Percentiles rank a stretch among this genome's conserved stretches.
Conservation (phyloP, 2,797 vertebrate species). For the Sebastes steindachneri region DNA sequence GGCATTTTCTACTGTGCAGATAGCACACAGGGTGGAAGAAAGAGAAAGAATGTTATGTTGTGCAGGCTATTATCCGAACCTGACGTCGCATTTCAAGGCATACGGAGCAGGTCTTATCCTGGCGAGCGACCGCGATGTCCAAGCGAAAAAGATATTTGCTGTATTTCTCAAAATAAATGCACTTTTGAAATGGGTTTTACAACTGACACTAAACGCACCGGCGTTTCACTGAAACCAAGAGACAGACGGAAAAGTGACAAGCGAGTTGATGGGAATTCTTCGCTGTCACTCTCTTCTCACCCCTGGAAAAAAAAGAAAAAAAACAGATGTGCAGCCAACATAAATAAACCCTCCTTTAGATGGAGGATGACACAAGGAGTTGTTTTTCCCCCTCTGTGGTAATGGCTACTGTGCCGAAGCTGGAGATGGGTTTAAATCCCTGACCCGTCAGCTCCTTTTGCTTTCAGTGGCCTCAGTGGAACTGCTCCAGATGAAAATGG, state of each 20-base stretch:
- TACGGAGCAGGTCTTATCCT: conserved; percentile 37
- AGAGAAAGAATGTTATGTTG: conserved; percentile 24
- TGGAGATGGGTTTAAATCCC: conserved; percentile 78
- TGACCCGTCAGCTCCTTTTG: conserved; percentile 77
- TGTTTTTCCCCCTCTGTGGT: conserved; percentile 58
- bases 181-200: conserved; percentile 65
- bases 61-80: conserved; percentile 49
- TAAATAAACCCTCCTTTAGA: conserved; percentile 70
- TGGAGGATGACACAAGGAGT: conserved; percentile 70
- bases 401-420: conserved; percentile 72
- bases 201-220: conserved; percentile 72
- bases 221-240: conserved; percentile 64
- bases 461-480: conserved; percentile 77
- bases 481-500: conserved; percentile 81
- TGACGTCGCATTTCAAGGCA: conserved; percentile 51
- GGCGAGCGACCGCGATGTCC: conserved; percentile 48
- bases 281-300: conserved; percentile 75
- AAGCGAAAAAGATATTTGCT: conserved; percentile 49
- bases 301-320: conserved; percentile 38
- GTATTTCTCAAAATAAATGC: conserved; percentile 70
- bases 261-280: conserved; percentile 81
- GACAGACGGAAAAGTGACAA: conserved; percentile 75
- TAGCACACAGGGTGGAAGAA: conserved; percentile 17
- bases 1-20: conserved; percentile 41
- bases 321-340: conserved; percentile 60